A percentile compares a stretch with the other conserved stretches of the same genome.
Evolutionary conservation across 2,797 vertebrate genomes (phyloP).

Genomic region (Catostomus latipinnis): DNA sequence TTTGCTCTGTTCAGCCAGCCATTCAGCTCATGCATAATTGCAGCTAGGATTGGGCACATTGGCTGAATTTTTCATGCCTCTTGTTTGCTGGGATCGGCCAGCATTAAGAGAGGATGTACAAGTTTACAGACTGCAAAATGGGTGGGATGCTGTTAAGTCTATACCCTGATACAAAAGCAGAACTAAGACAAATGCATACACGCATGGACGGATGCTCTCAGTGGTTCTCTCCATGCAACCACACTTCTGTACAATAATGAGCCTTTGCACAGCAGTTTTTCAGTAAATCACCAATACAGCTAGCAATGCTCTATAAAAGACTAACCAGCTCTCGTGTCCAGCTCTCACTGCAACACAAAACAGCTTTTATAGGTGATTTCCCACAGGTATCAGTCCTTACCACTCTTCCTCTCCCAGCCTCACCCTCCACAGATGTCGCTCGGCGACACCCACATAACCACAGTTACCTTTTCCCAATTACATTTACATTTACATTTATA

Average conservation of each 20-base stretch:
- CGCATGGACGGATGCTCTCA: slow-evolving; percentile 2
- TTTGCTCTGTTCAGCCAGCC: slow-evolving; percentile 42
- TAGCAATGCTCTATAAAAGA: neutral
- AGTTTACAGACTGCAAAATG: slow-evolving; percentile 35
- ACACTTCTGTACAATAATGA: neutral
- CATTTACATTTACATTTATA: too few species aligned
- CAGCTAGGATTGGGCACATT: slow-evolving; percentile 24
- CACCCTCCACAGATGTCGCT: too few species aligned
- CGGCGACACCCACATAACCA: too few species aligned
- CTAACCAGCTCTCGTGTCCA: neutral
- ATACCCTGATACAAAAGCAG: slow-evolving; percentile 39
- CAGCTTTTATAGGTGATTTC: too few species aligned
- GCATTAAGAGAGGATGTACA: slow-evolving; percentile 21
- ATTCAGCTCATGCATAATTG: slow-evolving; percentile 49
- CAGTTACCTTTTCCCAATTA: too few species aligned
- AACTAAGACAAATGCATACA: slow-evolving; percentile 26
- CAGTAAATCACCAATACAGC: neutral
- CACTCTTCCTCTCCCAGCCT: too few species aligned
- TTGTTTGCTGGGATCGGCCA: slow-evolving; percentile 25
- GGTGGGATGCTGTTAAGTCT: slow-evolving; percentile 34
- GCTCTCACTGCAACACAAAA: too few species aligned
- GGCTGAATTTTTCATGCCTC: slow-evolving; percentile 43
- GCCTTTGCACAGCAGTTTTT: slow-evolving; percentile 6
- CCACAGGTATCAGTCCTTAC: too few species aligned
- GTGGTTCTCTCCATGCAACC: neutral